Evolutionary conservation across 2,113 vertebrate genomes (phyloP).

Genomic region (Desmodus rotundus): DNA sequence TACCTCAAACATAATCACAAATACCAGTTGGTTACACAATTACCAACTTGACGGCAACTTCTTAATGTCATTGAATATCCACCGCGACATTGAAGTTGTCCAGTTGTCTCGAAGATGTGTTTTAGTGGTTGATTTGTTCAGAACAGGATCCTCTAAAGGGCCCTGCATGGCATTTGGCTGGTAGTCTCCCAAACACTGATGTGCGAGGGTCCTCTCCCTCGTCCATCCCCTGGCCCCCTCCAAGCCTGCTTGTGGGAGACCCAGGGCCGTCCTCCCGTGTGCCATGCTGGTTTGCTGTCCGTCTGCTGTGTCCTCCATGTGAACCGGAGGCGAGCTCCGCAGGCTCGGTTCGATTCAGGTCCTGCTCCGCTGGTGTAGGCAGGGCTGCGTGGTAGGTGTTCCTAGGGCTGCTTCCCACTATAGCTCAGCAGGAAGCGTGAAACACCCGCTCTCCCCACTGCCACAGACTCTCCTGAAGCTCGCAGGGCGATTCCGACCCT

Average conservation of each 20-base stretch:
- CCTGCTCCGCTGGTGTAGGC: no score
- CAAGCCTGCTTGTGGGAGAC: no score
- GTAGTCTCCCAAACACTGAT: background rate
- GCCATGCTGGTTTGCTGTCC: background rate
- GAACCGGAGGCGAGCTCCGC: background rate
- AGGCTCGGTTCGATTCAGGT: background rate
- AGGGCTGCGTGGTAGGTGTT: background rate
- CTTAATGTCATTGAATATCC: background rate
- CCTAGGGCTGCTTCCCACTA: background rate
- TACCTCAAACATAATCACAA: background rate
- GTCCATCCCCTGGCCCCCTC: background rate
- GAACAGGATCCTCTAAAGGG: background rate
- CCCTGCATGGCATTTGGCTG: background rate
- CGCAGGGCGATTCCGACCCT: no score
- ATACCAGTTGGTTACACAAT: background rate
- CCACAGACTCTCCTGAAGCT: no score
- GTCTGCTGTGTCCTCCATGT: background rate
- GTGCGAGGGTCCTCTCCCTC: background rate
- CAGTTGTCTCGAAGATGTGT: background rate
- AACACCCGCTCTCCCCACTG: background rate
- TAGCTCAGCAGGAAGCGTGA: background rate
- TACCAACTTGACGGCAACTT: background rate
- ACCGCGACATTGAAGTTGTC: background rate
- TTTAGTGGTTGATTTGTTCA: background rate
- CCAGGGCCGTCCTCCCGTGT: background rate